These are phyloP conservation scores for Dasyprocta punctata DNA, from an alignment of 2,113 vertebrate species.

Conservation along the genomic window DNA sequence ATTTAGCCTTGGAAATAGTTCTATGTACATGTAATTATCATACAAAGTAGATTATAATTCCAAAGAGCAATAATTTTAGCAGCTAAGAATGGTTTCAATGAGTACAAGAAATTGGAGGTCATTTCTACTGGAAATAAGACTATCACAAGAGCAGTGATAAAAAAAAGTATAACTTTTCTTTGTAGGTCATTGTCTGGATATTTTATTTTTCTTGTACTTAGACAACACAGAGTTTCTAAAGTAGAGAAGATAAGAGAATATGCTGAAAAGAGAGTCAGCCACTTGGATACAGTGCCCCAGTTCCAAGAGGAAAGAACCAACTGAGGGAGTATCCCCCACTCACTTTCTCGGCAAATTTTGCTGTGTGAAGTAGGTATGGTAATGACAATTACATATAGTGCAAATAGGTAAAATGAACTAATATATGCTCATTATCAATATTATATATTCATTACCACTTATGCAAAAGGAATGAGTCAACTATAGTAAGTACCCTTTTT, in stretches of 20 bases:
- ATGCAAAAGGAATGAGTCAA: slow-evolving; percentile 27
- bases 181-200: background rate
- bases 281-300: background rate
- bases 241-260: background rate
- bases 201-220: background rate
- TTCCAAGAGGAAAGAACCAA: background rate
- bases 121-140: background rate
- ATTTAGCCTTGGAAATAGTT: background rate
- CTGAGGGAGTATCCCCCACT: background rate
- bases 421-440: background rate
- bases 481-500: background rate
- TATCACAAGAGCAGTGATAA: background rate
- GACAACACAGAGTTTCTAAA: slow-evolving; percentile 10
- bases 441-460: background rate
- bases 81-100: background rate
- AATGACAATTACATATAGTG: background rate
- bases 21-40: background rate
- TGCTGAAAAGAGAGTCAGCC: background rate
- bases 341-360: background rate
- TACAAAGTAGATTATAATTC: background rate
- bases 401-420: slow-evolving; percentile 1
- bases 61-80: background rate
- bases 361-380: background rate
- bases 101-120: background rate
- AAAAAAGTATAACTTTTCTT: background rate